Base-by-base conservation (phyloP, 2,113 vertebrate species). In the Xyrauchen texanus region DNA sequence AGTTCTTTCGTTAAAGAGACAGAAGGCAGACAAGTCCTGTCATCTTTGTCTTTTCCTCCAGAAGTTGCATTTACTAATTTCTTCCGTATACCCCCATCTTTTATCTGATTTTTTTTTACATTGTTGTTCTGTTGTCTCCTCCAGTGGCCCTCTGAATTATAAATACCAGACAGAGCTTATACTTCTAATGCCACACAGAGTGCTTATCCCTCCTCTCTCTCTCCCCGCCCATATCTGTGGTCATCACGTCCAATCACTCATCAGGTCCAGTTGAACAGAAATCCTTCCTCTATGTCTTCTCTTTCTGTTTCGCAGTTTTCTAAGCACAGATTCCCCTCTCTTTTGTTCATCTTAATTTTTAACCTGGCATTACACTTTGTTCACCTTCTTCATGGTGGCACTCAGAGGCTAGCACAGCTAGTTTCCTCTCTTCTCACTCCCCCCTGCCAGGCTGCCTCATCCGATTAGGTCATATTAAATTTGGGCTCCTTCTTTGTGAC, bases 151-250 rank as follows among this genome's bases (percentile, higher is more conserved):
- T 87, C 83, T 44, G 71, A 66, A 85, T 89, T 91, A 90, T 89
- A 92, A 92, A 92, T 90, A 92, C 75, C 91, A 85, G 86, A 47
- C 63, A 42, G 68, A 84, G 91, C 89, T 92, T 90, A 88, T 71
- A 58, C 15, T 84, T 81, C 80, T 90, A 91, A 89, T 87, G 80
- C 90, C 86, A 82, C 69, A 72, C 81, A 73, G 62, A 51, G 46
- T 21, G 79, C 82, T 89, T 86, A 89, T 88, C 88, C 87, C 67
- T 87, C 83, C 81, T 81, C 80, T 34, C 21, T 34, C 21, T 34
- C 21, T 34, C 21, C 21, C 21, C 3, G n/a, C 21, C 21, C 21
- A 3, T 74, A 57, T 55, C 55, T 68, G 58, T 21, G 44, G 57
- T 72, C n/a, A 79, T 84, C 81, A 68, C 46, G 12, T 76, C 15